Conservation (phyloP, 2,888 invertebrate species). For the Ephialtes manifestator region DNA sequence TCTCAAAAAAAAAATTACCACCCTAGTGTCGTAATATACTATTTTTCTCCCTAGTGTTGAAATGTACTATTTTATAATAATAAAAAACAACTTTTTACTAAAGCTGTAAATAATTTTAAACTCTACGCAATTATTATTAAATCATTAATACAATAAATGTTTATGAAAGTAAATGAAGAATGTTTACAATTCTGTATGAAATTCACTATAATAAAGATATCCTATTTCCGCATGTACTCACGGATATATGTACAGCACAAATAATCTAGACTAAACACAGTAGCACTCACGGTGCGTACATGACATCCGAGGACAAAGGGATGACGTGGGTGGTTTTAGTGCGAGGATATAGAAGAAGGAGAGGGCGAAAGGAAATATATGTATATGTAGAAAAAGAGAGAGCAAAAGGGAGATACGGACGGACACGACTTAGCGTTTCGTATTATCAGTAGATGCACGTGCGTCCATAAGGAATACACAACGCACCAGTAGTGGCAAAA, state of each 20-base stretch:
- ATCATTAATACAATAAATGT: too few relatives aligned
- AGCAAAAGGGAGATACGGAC: neutral
- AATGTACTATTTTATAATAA: too few relatives aligned
- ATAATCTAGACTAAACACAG: constrained; percentile 15
- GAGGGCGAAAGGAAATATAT: constrained; percentile 6
- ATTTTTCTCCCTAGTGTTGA: too few relatives aligned
- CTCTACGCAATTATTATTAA: too few relatives aligned
- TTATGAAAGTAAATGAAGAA: too few relatives aligned
- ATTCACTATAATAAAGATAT: neutral
- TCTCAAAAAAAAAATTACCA: too few relatives aligned
- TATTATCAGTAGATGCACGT: constrained; percentile 63
- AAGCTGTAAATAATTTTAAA: too few relatives aligned
- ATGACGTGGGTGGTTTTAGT: constrained; percentile 76
- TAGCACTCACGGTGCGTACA: constrained; percentile 11
- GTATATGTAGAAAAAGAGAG: neutral
- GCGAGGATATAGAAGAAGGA: constrained; percentile 26
- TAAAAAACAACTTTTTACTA: too few relatives aligned
- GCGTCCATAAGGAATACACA: constrained; percentile 25
- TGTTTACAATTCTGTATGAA: neutral
- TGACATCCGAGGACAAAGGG: constrained; percentile 71
- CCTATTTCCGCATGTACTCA: neutral
- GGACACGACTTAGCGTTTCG: constrained; percentile 34
- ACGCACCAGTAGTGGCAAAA: constrained; percentile 21
- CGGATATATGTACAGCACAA: neutral
- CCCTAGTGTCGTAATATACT: too few relatives aligned